A percentile compares a stretch with the other conserved stretches of the same genome.
phyloP scores from a whole-genome alignment of 2,888 invertebrate genomes.

The Anarsia innoxiella region DNA sequence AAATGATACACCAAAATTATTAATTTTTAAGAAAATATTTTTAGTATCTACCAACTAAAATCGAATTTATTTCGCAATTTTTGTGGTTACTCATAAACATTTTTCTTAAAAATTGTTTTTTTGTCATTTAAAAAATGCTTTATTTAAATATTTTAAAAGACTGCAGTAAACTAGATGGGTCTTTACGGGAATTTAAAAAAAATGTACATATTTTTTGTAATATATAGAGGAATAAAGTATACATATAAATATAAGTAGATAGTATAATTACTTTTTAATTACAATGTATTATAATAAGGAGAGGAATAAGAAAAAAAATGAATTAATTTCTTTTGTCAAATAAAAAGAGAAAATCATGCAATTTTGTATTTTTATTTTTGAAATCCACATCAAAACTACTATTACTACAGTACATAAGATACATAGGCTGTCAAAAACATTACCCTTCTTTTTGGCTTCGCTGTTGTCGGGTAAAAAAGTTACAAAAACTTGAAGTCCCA shows the following conservation, averaged over 20 bases:
- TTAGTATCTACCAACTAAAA: too few species aligned
- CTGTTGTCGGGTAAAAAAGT: too few species aligned
- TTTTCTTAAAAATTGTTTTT: background rate
- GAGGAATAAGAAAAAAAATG: slow-evolving; percentile 65
- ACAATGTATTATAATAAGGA: slow-evolving; percentile 66
- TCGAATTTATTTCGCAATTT: too few species aligned
- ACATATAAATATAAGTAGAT: slow-evolving; percentile 69
- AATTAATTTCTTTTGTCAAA: slow-evolving; percentile 74
- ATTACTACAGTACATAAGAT: too few species aligned
- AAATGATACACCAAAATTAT: too few species aligned
- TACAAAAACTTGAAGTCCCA: too few species aligned
- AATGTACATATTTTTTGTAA: slow-evolving; percentile 71
- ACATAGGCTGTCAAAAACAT: too few species aligned
- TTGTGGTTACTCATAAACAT: too few species aligned
- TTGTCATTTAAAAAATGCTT: background rate
- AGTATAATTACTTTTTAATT: slow-evolving; percentile 71
- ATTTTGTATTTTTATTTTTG: slow-evolving; percentile 45
- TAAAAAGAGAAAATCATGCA: slow-evolving; percentile 62
- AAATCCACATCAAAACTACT: too few species aligned
- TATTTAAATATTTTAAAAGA: background rate
- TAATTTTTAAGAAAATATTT: too few species aligned
- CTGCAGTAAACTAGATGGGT: slow-evolving; percentile 45
- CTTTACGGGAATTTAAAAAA: slow-evolving; percentile 57
- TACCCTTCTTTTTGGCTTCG: too few species aligned
- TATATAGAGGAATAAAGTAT: slow-evolving; percentile 66